Evolutionary conservation across 2,113 vertebrate species (phyloP).

Genomic region (Gobiocypris rarus): DNA sequence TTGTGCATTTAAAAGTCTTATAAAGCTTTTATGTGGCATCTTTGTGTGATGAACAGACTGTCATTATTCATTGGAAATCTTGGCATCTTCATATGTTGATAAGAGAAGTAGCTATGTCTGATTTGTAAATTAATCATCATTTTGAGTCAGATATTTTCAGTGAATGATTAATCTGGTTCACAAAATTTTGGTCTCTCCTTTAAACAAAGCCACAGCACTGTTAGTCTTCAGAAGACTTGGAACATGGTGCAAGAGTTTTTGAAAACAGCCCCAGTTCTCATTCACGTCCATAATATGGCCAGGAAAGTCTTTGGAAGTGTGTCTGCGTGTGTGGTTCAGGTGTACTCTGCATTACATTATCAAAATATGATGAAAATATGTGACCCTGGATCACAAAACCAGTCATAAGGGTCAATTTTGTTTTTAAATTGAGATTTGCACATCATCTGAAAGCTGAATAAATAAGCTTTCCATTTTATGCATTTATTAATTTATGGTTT

Average conservation of each 20-base stretch:
- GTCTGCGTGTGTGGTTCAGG: no score
- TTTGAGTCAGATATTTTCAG: background rate
- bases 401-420: no score
- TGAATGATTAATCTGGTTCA: background rate
- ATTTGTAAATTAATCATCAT: background rate
- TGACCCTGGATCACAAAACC: no score
- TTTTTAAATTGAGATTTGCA: no score
- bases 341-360: no score
- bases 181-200: background rate
- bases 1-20: background rate
- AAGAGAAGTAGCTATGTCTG: background rate
- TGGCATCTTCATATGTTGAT: background rate
- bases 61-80: background rate
- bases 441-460: no score
- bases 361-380: no score
- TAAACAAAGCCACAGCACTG: background rate
- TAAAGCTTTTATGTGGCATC: background rate
- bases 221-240: background rate
- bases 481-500: no score
- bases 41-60: background rate
- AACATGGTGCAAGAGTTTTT: background rate
- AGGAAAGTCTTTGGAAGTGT: background rate
- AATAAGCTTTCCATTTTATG: no score
- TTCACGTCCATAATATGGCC: background rate
- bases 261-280: background rate